phyloP scores from a whole-genome alignment of 2,113 vertebrate species.

The Pitta sordida region DNA sequence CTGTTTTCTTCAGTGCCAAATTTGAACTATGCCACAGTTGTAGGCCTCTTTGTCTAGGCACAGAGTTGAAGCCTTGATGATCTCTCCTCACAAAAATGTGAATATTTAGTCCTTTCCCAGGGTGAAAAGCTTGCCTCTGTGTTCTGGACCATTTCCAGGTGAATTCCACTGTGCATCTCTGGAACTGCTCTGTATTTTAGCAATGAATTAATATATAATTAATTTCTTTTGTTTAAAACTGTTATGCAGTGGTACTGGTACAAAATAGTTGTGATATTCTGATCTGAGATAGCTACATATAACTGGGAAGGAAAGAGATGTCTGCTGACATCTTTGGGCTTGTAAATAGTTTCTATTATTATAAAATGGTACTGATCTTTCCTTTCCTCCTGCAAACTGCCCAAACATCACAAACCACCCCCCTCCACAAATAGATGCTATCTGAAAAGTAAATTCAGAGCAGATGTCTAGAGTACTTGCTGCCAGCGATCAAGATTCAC shows the following conservation, averaged over 20 bases:
- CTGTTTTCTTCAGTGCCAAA: not conserved
- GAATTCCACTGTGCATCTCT: not conserved
- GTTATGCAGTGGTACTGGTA: not conserved
- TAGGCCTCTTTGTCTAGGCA: not conserved
- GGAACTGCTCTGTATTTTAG: not conserved
- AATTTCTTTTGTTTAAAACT: slow-evolving; percentile 8
- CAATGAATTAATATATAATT: not conserved
- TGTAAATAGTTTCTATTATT: slow-evolving; percentile 22
- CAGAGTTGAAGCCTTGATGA: not conserved
- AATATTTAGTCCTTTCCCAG: not conserved
- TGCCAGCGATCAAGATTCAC: slow-evolving; percentile 37
- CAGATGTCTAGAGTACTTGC: slow-evolving; percentile 67
- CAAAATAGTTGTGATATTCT: not conserved
- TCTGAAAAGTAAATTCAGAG: slow-evolving; percentile 68
- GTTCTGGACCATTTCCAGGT: not conserved
- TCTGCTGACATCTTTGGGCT: not conserved
- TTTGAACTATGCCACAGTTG: not conserved
- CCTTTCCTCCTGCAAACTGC: not conserved
- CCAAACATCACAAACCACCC: not conserved
- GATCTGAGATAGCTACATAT: not conserved
- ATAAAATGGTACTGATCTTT: slow-evolving; percentile 21
- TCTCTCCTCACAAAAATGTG: not conserved
- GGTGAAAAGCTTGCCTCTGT: not conserved
- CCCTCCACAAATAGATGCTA: slow-evolving; percentile 13
- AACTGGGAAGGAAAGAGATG: not conserved